These are phyloP conservation scores for Tetragnatha montana DNA, from an alignment of 2,888 invertebrate species.

Conservation along the genomic window DNA sequence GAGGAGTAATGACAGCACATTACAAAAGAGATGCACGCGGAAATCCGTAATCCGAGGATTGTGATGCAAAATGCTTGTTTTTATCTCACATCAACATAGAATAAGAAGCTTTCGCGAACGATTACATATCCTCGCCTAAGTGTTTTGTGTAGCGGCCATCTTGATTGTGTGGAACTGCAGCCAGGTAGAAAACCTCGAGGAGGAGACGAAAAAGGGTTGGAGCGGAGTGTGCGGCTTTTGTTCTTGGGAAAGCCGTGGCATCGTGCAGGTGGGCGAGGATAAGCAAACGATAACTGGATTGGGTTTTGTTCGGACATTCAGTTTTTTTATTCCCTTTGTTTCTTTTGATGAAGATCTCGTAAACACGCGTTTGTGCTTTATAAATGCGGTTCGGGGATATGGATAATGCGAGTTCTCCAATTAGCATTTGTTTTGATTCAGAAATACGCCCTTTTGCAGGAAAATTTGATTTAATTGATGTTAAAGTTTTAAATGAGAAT, in stretches of 20 bases:
- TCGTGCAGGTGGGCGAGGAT: not conserved
- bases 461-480: not conserved
- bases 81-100: constrained; percentile 49
- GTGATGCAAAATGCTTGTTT: constrained; percentile 35
- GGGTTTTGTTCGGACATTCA: not conserved
- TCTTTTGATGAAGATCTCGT: not conserved
- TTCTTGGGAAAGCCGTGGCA: not conserved
- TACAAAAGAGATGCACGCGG: constrained; percentile 52
- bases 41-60: constrained; percentile 46
- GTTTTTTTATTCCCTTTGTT: not conserved
- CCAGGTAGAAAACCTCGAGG: not conserved
- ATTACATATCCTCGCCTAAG: constrained; percentile 25
- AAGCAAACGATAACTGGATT: not conserved
- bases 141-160: constrained; percentile 8
- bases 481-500: not conserved
- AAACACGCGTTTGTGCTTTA: not conserved
- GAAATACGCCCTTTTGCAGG: too few species aligned
- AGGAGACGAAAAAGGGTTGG: not conserved
- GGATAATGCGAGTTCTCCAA: too few species aligned
- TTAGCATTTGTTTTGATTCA: too few species aligned
- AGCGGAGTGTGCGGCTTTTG: not conserved
- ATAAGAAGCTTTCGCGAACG: constrained; percentile 33
- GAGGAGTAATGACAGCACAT: constrained; percentile 43
- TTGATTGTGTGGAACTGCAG: constrained; percentile 2
- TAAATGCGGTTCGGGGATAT: too few species aligned